Evolutionary conservation across 30 jellyfish, hydroid and myxozoan genomes (phyloP).

Genomic region (Chrysaora quinquecirrha): DNA sequence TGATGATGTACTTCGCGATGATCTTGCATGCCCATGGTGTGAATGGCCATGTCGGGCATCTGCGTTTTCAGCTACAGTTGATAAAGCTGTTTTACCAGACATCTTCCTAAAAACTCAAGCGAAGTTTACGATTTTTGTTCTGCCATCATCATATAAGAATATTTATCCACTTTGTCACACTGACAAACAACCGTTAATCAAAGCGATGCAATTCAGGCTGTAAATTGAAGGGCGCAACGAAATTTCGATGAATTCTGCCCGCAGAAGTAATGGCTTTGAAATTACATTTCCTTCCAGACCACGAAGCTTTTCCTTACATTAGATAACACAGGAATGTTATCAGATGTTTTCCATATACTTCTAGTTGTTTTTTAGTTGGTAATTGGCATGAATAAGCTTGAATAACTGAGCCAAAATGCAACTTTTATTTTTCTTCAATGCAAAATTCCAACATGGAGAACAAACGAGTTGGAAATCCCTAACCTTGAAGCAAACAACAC

Average conservation of each 20-base stretch:
- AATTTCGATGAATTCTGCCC: conserved; percentile 8
- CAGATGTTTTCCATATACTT: not conserved
- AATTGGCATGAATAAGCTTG: not conserved
- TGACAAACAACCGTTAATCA: conserved; percentile 40
- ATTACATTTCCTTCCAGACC: conserved; percentile 54
- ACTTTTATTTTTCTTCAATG: conserved; percentile 29
- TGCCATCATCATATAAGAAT: conserved; percentile 19
- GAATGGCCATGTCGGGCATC: conserved; percentile 90
- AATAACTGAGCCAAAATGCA: not conserved
- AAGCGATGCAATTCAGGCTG: not conserved
- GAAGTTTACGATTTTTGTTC: conserved; percentile 17
- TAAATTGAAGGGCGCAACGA: conserved; percentile 39
- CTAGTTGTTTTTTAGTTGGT: not conserved
- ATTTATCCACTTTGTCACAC: conserved; percentile 15
- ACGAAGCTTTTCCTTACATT: not conserved
- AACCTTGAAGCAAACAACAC: conserved; percentile 86
- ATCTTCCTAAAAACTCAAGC: conserved; percentile 33
- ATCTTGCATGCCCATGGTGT: conserved; percentile 85
- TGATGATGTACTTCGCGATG: conserved; percentile 63
- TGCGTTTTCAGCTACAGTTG: conserved; percentile 81
- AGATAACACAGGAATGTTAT: not conserved
- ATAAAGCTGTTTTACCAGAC: conserved; percentile 74
- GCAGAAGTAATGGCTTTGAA: conserved; percentile 14
- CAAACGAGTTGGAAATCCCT: conserved; percentile 40
- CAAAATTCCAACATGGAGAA: conserved; percentile 74